These are phyloP conservation scores for Marmota flaviventris DNA, from an alignment of 2,113 vertebrate species.

Conservation along the genomic window DNA sequence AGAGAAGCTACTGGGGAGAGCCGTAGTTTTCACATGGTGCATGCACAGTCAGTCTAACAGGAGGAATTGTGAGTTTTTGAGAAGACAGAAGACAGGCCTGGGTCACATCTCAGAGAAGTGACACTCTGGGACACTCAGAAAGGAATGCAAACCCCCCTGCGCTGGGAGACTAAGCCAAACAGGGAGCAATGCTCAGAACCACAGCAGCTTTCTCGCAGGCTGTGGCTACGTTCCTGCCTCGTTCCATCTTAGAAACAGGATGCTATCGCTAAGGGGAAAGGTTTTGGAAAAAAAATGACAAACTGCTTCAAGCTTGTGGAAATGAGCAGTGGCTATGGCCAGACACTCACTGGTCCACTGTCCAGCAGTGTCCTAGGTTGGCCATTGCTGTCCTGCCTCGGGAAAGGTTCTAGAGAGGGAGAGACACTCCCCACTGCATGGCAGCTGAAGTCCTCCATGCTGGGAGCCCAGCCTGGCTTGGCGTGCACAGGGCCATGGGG, in stretches of 20 bases:
- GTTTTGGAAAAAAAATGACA: not conserved
- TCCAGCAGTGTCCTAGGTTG: not conserved
- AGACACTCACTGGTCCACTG: rapidly evolving
- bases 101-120: too few relatives aligned
- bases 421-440: not conserved
- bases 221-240: not conserved
- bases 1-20: not conserved
- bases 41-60: not conserved
- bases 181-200: not conserved
- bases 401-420: not conserved
- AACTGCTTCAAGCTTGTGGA: not conserved
- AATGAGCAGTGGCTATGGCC: rapidly evolving
- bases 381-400: not conserved
- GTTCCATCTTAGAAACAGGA: too few relatives aligned
- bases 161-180: not conserved
- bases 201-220: not conserved
- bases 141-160: not conserved
- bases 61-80: not conserved
- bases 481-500: not conserved
- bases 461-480: rapidly evolving
- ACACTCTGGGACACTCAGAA: too few relatives aligned
- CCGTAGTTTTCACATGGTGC: not conserved
- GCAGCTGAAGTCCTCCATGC: not conserved
- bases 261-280: too few relatives aligned
- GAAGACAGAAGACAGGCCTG: not conserved